These are phyloP conservation scores for Heliconius charithonia DNA, from an alignment of 2,888 invertebrate genomes.

Conservation along the genomic window DNA sequence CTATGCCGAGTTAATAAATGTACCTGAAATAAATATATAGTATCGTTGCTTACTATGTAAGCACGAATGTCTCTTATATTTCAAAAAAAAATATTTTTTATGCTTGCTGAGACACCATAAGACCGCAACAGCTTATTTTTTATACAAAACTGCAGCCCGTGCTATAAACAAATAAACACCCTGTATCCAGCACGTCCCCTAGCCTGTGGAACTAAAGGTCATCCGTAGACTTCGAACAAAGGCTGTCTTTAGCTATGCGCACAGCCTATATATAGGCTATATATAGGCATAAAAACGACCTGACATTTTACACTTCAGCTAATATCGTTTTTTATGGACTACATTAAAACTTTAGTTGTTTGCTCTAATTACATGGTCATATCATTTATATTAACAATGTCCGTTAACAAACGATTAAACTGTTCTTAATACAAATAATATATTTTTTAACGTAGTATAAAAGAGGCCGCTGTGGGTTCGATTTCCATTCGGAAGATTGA, in stretches of 20 bases:
- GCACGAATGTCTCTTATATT: too few relatives aligned
- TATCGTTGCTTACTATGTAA: too few relatives aligned
- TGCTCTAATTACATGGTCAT: background rate
- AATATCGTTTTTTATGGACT: background rate
- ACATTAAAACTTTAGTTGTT: background rate
- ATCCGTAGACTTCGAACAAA: slow-evolving; percentile 67
- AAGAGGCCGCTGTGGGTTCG: background rate
- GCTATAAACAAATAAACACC: slow-evolving; percentile 39
- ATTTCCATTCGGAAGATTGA: too few relatives aligned
- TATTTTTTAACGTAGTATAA: background rate
- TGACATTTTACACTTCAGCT: background rate
- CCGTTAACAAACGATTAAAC: background rate
- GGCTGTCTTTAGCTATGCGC: slow-evolving; percentile 61
- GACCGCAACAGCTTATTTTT: slow-evolving; percentile 13
- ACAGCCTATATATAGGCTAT: slow-evolving; percentile 4
- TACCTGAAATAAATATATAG: too few relatives aligned
- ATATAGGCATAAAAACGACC: background rate
- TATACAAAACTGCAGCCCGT: background rate
- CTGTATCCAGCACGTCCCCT: slow-evolving; percentile 45
- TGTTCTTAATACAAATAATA: background rate
- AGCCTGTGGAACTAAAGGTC: slow-evolving; percentile 66
- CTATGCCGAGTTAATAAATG: too few relatives aligned
- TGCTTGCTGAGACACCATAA: slow-evolving; percentile 25
- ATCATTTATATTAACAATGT: background rate
- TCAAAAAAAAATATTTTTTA: background rate